A percentile compares a stretch with the other conserved stretches of the same genome.
phyloP scores from a whole-genome alignment of 2,113 vertebrate species.

The Xiphophorus couchianus region DNA sequence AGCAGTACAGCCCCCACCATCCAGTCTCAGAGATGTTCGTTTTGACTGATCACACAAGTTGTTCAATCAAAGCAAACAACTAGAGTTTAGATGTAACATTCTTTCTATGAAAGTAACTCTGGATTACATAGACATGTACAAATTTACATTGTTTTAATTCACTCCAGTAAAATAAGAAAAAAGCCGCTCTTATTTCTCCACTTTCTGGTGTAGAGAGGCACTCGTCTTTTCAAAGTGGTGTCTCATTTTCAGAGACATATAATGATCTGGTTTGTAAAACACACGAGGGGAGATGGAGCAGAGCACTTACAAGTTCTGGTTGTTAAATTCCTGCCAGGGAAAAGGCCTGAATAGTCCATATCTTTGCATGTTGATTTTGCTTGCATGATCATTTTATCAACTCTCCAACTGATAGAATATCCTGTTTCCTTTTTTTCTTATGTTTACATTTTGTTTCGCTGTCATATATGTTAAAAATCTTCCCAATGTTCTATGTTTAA shows the following conservation, averaged over 20 bases:
- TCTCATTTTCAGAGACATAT: not conserved
- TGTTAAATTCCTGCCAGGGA: slow-evolving; percentile 41
- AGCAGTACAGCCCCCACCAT: not conserved
- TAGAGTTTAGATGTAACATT: not conserved
- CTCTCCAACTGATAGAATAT: slow-evolving; percentile 17
- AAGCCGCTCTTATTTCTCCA: not conserved
- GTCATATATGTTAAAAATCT: slow-evolving; percentile 27
- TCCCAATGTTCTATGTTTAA: slow-evolving; percentile 9
- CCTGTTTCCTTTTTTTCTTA: slow-evolving; percentile 24
- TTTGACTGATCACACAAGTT: not conserved
- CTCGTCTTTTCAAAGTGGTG: not conserved
- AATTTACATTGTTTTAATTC: no score
- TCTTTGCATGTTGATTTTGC: slow-evolving; percentile 37
- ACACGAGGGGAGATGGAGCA: slow-evolving; percentile 11
- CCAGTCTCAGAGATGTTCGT: not conserved
- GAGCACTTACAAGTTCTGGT: not conserved
- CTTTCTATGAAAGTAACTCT: not conserved
- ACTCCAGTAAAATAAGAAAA: not conserved
- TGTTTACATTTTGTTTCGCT: slow-evolving; percentile 32
- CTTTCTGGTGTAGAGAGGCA: not conserved
- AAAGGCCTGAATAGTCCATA: slow-evolving; percentile 27
- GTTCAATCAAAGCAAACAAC: not conserved
- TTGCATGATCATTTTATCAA: not conserved
- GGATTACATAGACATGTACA: not conserved
- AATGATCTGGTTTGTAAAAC: not conserved